These are phyloP conservation scores for Pelodytes ibericus DNA, from an alignment of 2,797 vertebrate genomes.

Conservation along the genomic window DNA sequence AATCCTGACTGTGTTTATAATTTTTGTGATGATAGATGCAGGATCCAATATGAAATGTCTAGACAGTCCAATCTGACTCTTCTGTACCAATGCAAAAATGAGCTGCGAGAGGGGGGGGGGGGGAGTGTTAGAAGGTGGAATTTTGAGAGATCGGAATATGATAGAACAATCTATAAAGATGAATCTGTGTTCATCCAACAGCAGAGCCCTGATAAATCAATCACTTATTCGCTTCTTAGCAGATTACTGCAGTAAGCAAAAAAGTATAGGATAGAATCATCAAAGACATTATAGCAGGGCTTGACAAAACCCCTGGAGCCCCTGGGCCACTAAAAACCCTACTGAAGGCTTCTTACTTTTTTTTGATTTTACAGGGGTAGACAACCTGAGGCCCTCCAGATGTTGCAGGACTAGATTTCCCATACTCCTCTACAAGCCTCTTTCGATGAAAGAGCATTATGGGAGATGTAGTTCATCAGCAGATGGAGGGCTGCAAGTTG, in stretches of 20 bases:
- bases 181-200: constrained; percentile 29
- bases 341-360: no score
- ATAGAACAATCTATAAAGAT: constrained; percentile 51
- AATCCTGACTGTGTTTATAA: no score
- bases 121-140: constrained; percentile 21
- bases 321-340: no score
- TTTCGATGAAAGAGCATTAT: no score
- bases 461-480: no score
- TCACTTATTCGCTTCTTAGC: constrained; percentile 35
- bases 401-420: no score
- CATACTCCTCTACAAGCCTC: no score
- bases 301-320: no score
- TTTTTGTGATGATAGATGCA: constrained; percentile 42
- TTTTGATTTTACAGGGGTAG: no score
- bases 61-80: constrained; percentile 23
- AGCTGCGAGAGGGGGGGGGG: not conserved
- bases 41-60: constrained; percentile 47
- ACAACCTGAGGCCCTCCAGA: no score
- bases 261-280: not conserved
- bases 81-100: not conserved
- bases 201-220: constrained; percentile 38
- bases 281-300: not conserved
- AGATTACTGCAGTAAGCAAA: constrained; percentile 52
- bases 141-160: constrained; percentile 44
- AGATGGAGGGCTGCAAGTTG: no score